Evolutionary conservation across 2,888 invertebrate species (phyloP).

Genomic region (Tridacna gigas): DNA sequence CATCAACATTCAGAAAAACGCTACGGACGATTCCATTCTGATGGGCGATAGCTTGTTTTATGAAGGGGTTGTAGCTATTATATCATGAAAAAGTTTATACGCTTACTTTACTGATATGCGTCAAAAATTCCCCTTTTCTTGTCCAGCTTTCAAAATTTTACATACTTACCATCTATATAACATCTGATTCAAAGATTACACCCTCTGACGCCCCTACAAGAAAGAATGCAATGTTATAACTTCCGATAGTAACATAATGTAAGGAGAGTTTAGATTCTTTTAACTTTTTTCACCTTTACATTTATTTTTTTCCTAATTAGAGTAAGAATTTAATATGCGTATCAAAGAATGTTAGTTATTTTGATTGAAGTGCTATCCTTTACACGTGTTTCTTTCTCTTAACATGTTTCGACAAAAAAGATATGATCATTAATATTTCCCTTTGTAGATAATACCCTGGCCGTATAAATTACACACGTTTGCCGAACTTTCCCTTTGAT

Average conservation of each 20-base stretch:
- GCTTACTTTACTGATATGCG: too few relatives aligned
- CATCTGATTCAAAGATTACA: neutral
- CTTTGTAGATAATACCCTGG: constrained; percentile 73
- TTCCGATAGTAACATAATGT: constrained; percentile 75
- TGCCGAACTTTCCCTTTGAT: constrained; percentile 75
- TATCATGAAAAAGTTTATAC: neutral
- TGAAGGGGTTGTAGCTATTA: neutral
- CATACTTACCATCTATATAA: neutral
- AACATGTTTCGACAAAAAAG: constrained; percentile 2
- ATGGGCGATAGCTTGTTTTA: neutral
- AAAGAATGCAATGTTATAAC: constrained; percentile 55
- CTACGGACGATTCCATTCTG: constrained; percentile 69
- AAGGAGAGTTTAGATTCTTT: constrained; percentile 75
- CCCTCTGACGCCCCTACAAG: constrained; percentile 4
- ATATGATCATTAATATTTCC: constrained; percentile 43
- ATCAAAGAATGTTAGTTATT: constrained; percentile 52
- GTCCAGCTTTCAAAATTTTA: too few relatives aligned
- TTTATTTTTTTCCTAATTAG: constrained; percentile 25
- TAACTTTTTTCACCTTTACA: constrained; percentile 65
- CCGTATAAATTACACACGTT: constrained; percentile 77
- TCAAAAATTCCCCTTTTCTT: too few relatives aligned
- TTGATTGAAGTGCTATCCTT: neutral
- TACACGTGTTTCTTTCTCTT: neutral
- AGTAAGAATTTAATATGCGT: constrained; percentile 12
- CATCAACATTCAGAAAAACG: constrained; percentile 81